Conservation (phyloP, 2,113 vertebrate genomes). For the Myrmecobius fasciatus region DNA sequence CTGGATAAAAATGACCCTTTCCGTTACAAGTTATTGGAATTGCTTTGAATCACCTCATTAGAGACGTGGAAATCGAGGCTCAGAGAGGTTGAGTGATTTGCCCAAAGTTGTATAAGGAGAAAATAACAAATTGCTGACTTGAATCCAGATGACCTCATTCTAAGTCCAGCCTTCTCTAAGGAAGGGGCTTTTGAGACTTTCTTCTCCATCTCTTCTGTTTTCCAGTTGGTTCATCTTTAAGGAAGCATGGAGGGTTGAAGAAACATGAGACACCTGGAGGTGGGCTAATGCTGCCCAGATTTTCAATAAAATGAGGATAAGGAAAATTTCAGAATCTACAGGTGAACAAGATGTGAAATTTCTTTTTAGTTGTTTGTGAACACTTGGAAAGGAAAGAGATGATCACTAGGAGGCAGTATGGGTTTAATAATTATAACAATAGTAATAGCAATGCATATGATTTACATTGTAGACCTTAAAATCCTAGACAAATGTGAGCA, state of each 20-base stretch:
- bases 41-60: background rate
- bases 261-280: background rate
- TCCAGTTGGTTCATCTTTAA: background rate
- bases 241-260: background rate
- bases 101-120: background rate
- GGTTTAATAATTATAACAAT: background rate
- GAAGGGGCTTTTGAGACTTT: background rate
- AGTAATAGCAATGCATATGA: background rate
- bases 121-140: background rate
- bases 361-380: background rate
- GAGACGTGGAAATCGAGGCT: background rate
- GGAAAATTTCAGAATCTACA: background rate
- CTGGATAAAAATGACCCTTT: no score
- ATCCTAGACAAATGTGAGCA: background rate
- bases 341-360: background rate
- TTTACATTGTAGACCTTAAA: background rate
- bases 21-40: no score
- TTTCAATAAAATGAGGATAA: background rate
- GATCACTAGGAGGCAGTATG: constrained; percentile 1
- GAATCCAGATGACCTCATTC: background rate
- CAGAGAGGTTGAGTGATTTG: background rate
- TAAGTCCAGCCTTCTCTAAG: background rate
- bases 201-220: background rate
- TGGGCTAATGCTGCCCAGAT: background rate
- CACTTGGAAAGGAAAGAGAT: background rate